A percentile compares a stretch with the other conserved stretches of the same genome.
These are phyloP conservation scores for Notarius quadriscutis DNA, from an alignment of 2,113 vertebrate genomes.

Conservation along the genomic window DNA sequence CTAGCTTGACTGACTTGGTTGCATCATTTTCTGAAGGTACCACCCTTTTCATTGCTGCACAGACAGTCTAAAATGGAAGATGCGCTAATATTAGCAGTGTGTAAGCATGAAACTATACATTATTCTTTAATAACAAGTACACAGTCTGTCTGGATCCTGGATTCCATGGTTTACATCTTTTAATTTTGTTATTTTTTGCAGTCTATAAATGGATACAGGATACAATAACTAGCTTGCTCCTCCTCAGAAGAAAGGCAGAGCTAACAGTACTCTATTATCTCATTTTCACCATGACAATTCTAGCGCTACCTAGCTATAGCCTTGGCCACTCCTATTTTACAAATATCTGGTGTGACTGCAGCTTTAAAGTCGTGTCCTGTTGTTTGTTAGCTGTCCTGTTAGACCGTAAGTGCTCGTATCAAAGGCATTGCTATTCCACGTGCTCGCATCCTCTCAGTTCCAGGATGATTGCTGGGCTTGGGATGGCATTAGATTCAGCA, in stretches of 20 bases:
- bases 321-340: background rate
- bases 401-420: background rate
- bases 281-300: background rate
- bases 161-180: background rate
- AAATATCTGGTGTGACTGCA: background rate
- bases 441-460: background rate
- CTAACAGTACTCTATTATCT: background rate
- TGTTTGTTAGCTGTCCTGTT: background rate
- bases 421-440: background rate
- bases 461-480: constrained; percentile 46
- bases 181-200: background rate
- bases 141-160: background rate
- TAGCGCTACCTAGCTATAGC: background rate
- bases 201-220: background rate
- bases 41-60: too few species aligned
- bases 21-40: too few species aligned
- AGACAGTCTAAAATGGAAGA: background rate
- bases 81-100: background rate
- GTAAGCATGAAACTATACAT: background rate
- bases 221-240: background rate
- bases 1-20: too few species aligned
- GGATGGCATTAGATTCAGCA: constrained; percentile 52
- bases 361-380: background rate
- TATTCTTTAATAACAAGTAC: background rate
- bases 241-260: background rate